Evolutionary conservation across 2,113 vertebrate genomes (phyloP), one percentile per base, ranked within the genome.

Genomic region (Ophiodon elongatus): DNA sequence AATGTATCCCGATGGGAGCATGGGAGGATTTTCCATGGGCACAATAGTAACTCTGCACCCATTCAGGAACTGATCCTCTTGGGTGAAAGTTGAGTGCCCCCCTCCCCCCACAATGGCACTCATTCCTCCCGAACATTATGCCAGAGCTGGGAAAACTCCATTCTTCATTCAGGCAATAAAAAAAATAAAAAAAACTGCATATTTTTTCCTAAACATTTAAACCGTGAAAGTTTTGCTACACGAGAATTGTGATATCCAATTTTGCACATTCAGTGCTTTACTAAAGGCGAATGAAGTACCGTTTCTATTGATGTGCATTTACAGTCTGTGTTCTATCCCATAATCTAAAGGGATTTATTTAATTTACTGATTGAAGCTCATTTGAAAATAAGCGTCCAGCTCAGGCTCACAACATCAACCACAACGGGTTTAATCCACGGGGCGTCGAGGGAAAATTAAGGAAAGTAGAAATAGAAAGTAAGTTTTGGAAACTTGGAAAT

Each of bases 41-140:
- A 80, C 68, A 88, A 89, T 62, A 80, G 87, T 80, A 87, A 75
- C 90, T 86, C 83, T 69, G 87, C 79, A 80, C 76, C 87, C 79
- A 89, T 92, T 92, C 89, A 91, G 82, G 35, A 73, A 82, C 76
- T 80, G 85, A 86, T 89, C 90, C 90, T 88, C 88, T 29, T 62
- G 85, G 92, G 90, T 89, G 91, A 90, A 91, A 93, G 91, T 74
- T 79, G 91, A 93, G 89, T 85, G 88, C 82, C 87, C 73, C 85
- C 60, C 64, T n/a, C n/a, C n/a, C n/a, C n/a, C n/a, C n/a, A 92
- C 91, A 93, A 91, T 83, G 82, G 84, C 63, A 71, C 64, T 82
- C 64, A 31, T 78, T 89, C 83, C 84, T 82, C 70, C 71, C 82
- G 80, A 64, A 90, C 85, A 59, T 71, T 76, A 71, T 76, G n/a